Base-by-base conservation (phyloP, 1,140 invertebrate species). In the Drosophila albomicans region DNA sequence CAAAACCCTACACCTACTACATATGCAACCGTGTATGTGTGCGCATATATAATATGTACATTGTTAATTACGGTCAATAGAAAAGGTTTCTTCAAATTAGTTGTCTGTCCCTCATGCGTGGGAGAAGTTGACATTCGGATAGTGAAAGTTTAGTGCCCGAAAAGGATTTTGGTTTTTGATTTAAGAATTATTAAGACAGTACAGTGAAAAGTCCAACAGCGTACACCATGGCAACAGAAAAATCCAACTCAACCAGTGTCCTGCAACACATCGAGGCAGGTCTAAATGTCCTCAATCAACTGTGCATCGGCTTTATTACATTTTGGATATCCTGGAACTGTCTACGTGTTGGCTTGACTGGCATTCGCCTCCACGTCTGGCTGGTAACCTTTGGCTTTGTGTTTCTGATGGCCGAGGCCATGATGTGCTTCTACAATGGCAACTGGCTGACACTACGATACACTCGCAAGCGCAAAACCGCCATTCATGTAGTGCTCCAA, bases 271-370 rank as follows among this genome's bases (percentile, higher is more conserved):
- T 90, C 6, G 86, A 90, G 28, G 66, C 87, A 1, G 69, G 11
- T 3, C 51, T 92, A 5, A 78, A 86, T 69, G 75, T 86, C 8
- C 57, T 92, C 1, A 92, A 92, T 56, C 91, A 91, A 15, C 32
- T 92, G 38, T 79, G 88, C 58, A 92, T 92, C 30, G 91, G 91
- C 0, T 92, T 92, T 43, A 77, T 92, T 1, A 87, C 86, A n/a
- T 66, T 92, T 32, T 92, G 88, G 77, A 75, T 92, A n/a, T 78
- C 82, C 43, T 92, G 91, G 91, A 82, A 65, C 32, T 91, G 91
- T 48, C 56, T 92, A 15, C 74, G 88, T 4, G 16, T 74, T 5
- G 77, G 66, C 11, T 68, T 86, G 1, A 11, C 61, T 5, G 81
- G 85, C 13, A 92, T 91, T 16, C 68, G 77, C 0, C 62, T 90